phyloP scores from a whole-genome alignment of 1,140 invertebrate genomes.

The Drosophila kurseongensis region DNA sequence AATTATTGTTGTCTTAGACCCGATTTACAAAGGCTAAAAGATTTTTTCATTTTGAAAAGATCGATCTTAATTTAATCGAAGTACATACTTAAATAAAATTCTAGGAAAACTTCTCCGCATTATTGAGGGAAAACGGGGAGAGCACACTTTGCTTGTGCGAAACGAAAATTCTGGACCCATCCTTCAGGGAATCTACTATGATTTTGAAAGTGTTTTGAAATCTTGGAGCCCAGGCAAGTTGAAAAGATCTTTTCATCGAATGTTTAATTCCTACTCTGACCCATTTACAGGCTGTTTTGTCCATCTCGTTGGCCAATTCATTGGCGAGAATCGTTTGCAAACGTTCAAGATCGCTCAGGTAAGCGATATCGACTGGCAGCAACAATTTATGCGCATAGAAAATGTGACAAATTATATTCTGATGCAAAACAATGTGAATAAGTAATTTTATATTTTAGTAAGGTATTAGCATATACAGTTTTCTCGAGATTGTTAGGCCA shows the following conservation, averaged over 20 bases:
- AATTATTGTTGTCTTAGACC: no score
- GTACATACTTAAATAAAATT: not conserved
- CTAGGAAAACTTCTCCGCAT: slow-evolving; percentile 69
- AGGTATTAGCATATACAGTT: slow-evolving; percentile 2
- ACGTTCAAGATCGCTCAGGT: slow-evolving; percentile 59
- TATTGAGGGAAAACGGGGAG: slow-evolving; percentile 58
- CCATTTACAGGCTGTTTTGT: slow-evolving; percentile 55
- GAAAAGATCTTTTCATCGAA: not conserved
- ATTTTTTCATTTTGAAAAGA: not conserved
- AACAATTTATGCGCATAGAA: slow-evolving; percentile 59
- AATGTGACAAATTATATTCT: slow-evolving; percentile 62
- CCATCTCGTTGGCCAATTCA: slow-evolving; percentile 65
- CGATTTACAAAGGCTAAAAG: no score
- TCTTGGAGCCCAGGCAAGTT: slow-evolving; percentile 34
- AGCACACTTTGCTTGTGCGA: slow-evolving; percentile 62
- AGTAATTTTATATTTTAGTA: slow-evolving; percentile 32
- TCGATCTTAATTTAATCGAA: not conserved
- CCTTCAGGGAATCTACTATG: slow-evolving; percentile 69
- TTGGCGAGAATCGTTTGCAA: slow-evolving; percentile 58
- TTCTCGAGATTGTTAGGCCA: slow-evolving; percentile 3
- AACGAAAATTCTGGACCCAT: slow-evolving; percentile 63
- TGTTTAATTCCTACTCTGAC: not conserved
- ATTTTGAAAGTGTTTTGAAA: slow-evolving; percentile 56
- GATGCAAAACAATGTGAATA: slow-evolving; percentile 57
- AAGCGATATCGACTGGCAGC: slow-evolving; percentile 33